These are phyloP conservation scores for Polyodon spathula DNA, from an alignment of 2,113 vertebrate species.

Conservation along the genomic window DNA sequence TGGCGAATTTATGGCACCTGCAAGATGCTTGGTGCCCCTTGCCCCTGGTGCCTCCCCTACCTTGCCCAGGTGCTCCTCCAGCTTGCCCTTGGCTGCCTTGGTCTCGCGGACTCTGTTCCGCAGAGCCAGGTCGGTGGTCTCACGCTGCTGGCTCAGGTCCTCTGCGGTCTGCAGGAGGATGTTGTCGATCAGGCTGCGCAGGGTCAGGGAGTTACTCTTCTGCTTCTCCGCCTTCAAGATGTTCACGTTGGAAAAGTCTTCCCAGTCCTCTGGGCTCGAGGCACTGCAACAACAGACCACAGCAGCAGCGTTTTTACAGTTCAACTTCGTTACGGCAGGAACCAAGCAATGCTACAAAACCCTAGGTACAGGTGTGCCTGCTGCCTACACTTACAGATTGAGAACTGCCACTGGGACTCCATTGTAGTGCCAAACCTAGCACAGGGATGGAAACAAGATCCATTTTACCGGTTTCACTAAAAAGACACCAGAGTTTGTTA, in stretches of 20 bases:
- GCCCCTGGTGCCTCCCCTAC: slow-evolving; percentile 34
- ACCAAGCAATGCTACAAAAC: too few species aligned
- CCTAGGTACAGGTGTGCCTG: too few species aligned
- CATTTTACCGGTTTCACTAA: too few species aligned
- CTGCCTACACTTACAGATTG: too few species aligned
- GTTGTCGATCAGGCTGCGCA: slow-evolving; percentile 61
- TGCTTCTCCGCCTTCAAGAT: slow-evolving; percentile 73
- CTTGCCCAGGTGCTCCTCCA: slow-evolving; percentile 69
- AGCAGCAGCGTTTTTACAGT: not conserved
- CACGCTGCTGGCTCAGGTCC: slow-evolving; percentile 59
- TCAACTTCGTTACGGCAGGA: too few species aligned
- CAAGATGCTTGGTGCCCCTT: too few species aligned
- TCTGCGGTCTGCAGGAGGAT: slow-evolving; percentile 64
- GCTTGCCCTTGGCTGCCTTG: slow-evolving; percentile 62
- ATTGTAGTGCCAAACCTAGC: too few species aligned
- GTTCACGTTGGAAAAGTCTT: slow-evolving; percentile 64
- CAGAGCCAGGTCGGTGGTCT: slow-evolving; percentile 52
- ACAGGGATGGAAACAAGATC: too few species aligned
- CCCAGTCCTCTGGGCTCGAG: slow-evolving; percentile 71
- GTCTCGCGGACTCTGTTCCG: slow-evolving; percentile 55
- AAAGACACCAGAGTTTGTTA: too few species aligned
- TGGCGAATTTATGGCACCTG: too few species aligned
- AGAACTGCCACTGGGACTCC: too few species aligned
- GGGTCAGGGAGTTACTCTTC: slow-evolving; percentile 58
- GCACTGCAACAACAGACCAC: slow-evolving; percentile 33